Base-by-base conservation (phyloP, 1,140 invertebrate species). In the Dolichoris vasculosae region DNA sequence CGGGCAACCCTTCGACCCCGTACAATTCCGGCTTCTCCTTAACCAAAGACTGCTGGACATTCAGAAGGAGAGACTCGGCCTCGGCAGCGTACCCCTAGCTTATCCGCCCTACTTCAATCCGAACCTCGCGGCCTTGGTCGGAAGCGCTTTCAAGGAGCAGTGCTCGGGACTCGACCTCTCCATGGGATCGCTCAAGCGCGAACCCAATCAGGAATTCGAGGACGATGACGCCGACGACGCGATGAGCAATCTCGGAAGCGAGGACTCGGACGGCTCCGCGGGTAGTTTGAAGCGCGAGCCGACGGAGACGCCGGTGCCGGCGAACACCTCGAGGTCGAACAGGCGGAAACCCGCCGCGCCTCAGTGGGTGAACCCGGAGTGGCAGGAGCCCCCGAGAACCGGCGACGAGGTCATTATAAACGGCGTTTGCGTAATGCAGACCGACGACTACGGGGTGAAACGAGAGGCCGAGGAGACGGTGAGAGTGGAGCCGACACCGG, bases 351-450 rank as follows among this genome's bases (percentile, higher is more conserved):
- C 98, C 0, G 97, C 97, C 0, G 97, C 98, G 46, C 98, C 98
- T 0, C 98, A 99, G 93, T 99, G 98, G 97, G 98, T 99, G 0
- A 98, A 98, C 92, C 98, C 97, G 4, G 97, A 98, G 79, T 97
- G 97, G 95, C 97, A 98, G 90, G 96, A 97, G 88, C 93, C 91
- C 63, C 86, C 91, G 43, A 96, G 97, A 87, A 93, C 91, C 69
- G 87, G 90, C 32, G 95, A 95, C 87, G 97, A 97, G 91, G 96
- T 97, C 1, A 97, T 98, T 86, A 98, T 98, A 87, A 98, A 98
- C 89, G 97, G 97, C 8, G 97, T 98, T 30, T 98, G 97, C 90
- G 97, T 98, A 1, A 97, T 98, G 96, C 96, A 97, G 86, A 95
- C 95, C 48, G 96, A 96, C 87, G 96, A 96, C 89, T 96, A 96